phyloP scores from a whole-genome alignment of 2,113 vertebrate species.

The Diadophis punctatus region DNA sequence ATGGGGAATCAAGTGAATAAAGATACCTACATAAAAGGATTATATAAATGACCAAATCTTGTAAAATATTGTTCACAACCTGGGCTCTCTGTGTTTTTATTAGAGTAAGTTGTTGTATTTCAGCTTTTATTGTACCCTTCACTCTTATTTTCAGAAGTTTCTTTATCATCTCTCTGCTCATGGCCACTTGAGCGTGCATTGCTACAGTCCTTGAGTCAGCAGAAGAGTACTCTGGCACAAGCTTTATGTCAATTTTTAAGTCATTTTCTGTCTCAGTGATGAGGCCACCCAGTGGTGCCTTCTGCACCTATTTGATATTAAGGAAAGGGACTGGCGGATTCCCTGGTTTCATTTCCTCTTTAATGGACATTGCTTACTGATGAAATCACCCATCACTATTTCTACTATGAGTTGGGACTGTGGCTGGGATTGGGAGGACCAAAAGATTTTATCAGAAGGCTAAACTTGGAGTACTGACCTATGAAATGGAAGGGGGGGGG shows the following conservation, averaged over 20 bases:
- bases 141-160: background rate
- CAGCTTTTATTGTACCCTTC: background rate
- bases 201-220: background rate
- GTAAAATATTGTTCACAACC: background rate
- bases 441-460: background rate
- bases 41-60: background rate
- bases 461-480: background rate
- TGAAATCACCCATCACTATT: background rate
- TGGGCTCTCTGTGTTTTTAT: background rate
- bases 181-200: background rate
- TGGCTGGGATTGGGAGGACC: background rate
- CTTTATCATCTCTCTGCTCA: background rate
- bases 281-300: background rate
- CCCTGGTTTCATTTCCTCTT: background rate
- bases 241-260: background rate
- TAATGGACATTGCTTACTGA: background rate
- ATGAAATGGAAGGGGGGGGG: background rate
- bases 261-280: background rate
- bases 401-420: background rate
- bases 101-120: background rate
- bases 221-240: background rate
- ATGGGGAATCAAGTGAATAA: background rate
- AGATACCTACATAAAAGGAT: background rate
- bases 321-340: background rate
- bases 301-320: background rate